phyloP scores from a whole-genome alignment of 1,140 invertebrate genomes.

The Daktulosphaira vitifoliae region DNA sequence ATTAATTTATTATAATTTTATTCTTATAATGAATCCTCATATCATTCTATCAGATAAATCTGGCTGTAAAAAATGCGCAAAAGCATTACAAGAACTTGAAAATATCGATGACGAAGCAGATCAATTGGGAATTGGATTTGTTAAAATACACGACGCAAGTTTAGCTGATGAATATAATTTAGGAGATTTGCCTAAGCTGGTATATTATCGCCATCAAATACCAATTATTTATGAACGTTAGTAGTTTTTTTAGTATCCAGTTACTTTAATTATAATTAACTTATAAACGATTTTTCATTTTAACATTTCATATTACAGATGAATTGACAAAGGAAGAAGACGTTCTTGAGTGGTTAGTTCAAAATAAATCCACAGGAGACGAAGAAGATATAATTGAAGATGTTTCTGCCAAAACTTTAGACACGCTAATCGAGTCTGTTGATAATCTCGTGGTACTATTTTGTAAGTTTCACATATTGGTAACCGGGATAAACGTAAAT shows the following conservation, averaged over 20 bases:
- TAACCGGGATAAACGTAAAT: not conserved
- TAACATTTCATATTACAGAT: constrained; percentile 48
- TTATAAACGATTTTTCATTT: not conserved
- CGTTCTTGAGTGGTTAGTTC: constrained; percentile 85
- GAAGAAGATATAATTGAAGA: constrained; percentile 91
- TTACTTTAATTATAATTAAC: not conserved
- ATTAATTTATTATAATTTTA: too few relatives aligned
- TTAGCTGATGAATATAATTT: constrained; percentile 88
- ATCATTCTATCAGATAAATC: constrained; percentile 66
- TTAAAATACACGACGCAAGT: constrained; percentile 86
- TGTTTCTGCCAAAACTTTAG: constrained; percentile 76
- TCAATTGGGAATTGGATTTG: constrained; percentile 86
- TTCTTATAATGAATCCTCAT: too few relatives aligned
- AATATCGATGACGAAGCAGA: constrained; percentile 95
- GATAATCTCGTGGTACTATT: constrained; percentile 87
- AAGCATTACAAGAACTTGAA: constrained; percentile 79
- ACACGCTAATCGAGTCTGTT: constrained; percentile 78
- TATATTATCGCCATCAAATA: constrained; percentile 89
- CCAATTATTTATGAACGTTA: constrained; percentile 90
- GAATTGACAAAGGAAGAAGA: constrained; percentile 85
- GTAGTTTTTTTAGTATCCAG: constrained; percentile 40
- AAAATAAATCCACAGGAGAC: constrained; percentile 84
- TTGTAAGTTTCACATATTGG: constrained; percentile 58
- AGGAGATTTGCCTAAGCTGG: constrained; percentile 74
- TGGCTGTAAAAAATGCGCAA: constrained; percentile 83